A percentile compares a stretch with the other conserved stretches of the same genome.
These are phyloP conservation scores for Antheraea yamamai DNA, from an alignment of 2,888 invertebrate species.

Conservation along the genomic window DNA sequence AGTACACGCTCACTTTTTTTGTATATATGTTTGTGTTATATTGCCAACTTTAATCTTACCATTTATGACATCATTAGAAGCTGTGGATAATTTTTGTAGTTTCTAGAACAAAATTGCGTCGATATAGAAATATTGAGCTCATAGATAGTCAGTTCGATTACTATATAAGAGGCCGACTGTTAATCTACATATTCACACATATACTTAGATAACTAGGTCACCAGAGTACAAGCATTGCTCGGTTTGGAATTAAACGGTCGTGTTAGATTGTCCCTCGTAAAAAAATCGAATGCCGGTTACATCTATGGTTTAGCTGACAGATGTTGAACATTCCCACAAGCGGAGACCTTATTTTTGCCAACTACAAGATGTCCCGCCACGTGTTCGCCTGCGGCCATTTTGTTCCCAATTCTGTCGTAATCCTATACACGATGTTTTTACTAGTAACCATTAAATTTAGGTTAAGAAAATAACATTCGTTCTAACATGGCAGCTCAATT, in stretches of 20 bases:
- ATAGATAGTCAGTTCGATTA: too few relatives aligned
- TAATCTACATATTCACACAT: too few relatives aligned
- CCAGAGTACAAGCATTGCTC: background rate
- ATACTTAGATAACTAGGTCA: background rate
- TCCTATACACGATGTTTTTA: background rate
- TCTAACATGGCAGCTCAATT: background rate
- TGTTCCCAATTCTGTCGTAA: background rate
- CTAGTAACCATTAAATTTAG: background rate
- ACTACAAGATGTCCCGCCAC: conserved; percentile 4
- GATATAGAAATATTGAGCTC: too few relatives aligned
- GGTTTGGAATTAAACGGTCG: background rate
- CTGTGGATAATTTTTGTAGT: too few relatives aligned
- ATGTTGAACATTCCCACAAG: conserved; percentile 12
- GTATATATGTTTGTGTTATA: too few relatives aligned
- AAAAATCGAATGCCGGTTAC: background rate
- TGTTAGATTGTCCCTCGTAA: background rate
- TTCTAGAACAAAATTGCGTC: too few relatives aligned
- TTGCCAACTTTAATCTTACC: too few relatives aligned
- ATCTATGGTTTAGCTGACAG: background rate
- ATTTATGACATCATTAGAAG: too few relatives aligned
- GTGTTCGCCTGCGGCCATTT: conserved; percentile 9
- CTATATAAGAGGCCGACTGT: too few relatives aligned
- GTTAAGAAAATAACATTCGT: too few relatives aligned
- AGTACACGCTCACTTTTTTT: too few relatives aligned
- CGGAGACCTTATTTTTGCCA: conserved; percentile 6